phyloP scores from a whole-genome alignment of 2,113 vertebrate species.

The Sturnira hondurensis region DNA sequence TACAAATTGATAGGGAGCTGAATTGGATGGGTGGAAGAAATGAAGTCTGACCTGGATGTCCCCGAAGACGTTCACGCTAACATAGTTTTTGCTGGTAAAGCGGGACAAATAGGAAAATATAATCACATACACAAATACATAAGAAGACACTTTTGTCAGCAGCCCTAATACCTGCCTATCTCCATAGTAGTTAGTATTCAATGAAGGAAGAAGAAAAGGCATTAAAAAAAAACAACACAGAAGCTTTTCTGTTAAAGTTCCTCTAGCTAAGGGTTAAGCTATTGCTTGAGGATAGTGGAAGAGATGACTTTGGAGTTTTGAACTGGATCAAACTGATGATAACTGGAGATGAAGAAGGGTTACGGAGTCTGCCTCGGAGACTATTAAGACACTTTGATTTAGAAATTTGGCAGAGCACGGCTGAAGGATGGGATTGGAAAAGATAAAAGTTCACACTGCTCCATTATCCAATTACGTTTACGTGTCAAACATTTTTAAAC shows the following conservation, averaged over 20 bases:
- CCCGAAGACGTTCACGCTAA: too few relatives aligned
- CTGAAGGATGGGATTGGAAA: constrained; percentile 29
- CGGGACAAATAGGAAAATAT: too few relatives aligned
- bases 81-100: too few relatives aligned
- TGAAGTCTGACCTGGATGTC: neutral
- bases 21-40: neutral
- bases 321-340: neutral
- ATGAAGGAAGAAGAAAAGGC: accelerated
- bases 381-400: constrained; percentile 15
- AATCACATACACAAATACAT: neutral
- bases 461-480: constrained; percentile 32
- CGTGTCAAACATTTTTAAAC: constrained; percentile 46
- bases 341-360: constrained; percentile 4
- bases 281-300: neutral
- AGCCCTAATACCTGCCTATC: neutral
- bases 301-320: neutral
- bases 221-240: neutral
- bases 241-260: neutral
- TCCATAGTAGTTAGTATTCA: neutral
- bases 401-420: neutral
- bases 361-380: neutral
- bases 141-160: neutral
- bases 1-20: neutral
- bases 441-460: constrained; percentile 30
- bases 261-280: neutral